Percentiles rank a stretch among this genome's conserved stretches.
Evolutionary conservation across 2,888 invertebrate species (phyloP).

Genomic region (Acronicta psi): DNA sequence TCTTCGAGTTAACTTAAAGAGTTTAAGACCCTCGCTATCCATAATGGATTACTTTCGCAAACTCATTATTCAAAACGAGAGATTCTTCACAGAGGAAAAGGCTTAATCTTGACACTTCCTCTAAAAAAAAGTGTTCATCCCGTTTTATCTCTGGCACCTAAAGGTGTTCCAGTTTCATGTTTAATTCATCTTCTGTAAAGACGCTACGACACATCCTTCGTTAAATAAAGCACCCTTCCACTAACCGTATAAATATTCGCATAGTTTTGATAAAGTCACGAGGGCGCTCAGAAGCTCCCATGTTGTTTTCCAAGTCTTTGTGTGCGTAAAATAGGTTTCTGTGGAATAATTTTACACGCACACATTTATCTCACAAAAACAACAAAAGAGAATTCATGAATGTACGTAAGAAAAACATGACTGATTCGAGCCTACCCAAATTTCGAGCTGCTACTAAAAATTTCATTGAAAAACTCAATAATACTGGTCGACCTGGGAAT

Average conservation of each 20-base stretch:
- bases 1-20: conserved; percentile 6
- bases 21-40: conserved; percentile 30
- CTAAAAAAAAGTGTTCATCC: conserved; percentile 36
- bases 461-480: no score
- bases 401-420: conserved; percentile 22
- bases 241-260: conserved; percentile 42
- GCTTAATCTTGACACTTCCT: conserved; percentile 51
- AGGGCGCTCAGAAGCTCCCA: conserved; percentile 26
- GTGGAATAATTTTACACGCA: conserved; percentile 10
- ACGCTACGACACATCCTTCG: conserved; percentile 24
- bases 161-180: conserved; percentile 47
- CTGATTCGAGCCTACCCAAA: no score
- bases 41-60: conserved; percentile 50
- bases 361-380: conserved; percentile 14
- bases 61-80: conserved; percentile 52
- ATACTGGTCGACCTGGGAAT: no score
- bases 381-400: conserved; percentile 42
- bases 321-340: conserved; percentile 6
- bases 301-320: conserved; percentile 29
- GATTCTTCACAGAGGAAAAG: conserved; percentile 36
- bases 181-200: conserved; percentile 48
- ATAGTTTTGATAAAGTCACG: conserved; percentile 40
- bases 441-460: no score
- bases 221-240: conserved; percentile 42
- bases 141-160: conserved; percentile 28